Conservation (phyloP, 2,113 vertebrate genomes). For the Isurus oxyrinchus region DNA sequence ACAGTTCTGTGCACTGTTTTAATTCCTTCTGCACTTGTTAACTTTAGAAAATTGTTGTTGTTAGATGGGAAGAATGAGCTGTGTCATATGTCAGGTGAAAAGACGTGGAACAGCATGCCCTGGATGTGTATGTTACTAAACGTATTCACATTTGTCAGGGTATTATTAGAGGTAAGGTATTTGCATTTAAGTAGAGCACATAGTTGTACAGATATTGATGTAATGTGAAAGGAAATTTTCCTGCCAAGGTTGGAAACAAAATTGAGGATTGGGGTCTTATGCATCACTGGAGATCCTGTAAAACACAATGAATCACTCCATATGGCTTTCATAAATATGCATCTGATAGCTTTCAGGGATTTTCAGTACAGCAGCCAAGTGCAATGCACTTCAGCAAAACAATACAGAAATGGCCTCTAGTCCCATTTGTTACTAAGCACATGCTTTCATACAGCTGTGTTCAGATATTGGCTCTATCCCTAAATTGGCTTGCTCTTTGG, state of each 20-base stretch:
- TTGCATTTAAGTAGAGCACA: not conserved
- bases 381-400: not conserved
- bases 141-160: not conserved
- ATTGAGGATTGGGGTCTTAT: not conserved
- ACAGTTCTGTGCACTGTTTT: not conserved
- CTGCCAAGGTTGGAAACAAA: not conserved
- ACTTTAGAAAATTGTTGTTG: not conserved
- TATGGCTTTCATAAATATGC: not conserved
- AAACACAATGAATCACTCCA: not conserved
- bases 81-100: not conserved
- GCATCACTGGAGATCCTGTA: not conserved
- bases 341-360: slow-evolving; percentile 2
- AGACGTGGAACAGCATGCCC: not conserved
- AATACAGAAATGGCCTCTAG: slow-evolving; percentile 17
- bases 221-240: not conserved
- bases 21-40: not conserved
- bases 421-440: not conserved
- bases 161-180: not conserved
- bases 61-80: not conserved
- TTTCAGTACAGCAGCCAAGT: not conserved
- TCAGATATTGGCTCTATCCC: not conserved
- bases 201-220: not conserved
- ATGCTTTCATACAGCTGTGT: not conserved
- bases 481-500: not conserved
- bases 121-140: not conserved